Base-by-base conservation (phyloP, 2,888 invertebrate species). In the Pycnomerus fuliginosus region DNA sequence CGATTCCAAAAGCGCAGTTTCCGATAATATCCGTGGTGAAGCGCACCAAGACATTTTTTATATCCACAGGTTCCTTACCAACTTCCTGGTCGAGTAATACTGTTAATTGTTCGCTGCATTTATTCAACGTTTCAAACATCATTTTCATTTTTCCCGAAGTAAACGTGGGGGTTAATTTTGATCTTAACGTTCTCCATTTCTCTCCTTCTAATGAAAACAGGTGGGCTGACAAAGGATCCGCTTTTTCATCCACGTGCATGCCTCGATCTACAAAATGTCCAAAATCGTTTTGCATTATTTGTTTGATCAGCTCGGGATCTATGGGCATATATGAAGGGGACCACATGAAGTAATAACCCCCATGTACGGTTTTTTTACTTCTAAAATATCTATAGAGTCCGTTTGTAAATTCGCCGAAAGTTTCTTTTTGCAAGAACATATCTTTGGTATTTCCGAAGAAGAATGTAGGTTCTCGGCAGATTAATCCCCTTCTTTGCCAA, bases 241-340 rank as follows among this genome's bases (percentile, higher is more conserved):
- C 30, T 8, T 27, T 12, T 23, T 44, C 39, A 12, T 39, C 32
- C 3, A 23, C 10, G 10, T 20, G 35, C 11, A 35, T 14, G 11
- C 39, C 44, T 25, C 44, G 15, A 20, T 44, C 44, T 2, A 39
- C 12, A 11, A 44, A 44, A 30, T 44, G 35, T 3, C 39, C 39
- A 12, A 44, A 44, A 30, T 44, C 39, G 1, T 32, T 38, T 1
- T 28, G 16, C 15, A 34, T n/a, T 11, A 45, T 35, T 2, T n/a
- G 13, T 30, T 45, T 45, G 11, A 45, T 24, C 3, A 40, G 34
- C 11, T 24, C 34, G 1, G 40, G 35, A 17, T 39, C 35, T 2
- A 45, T 35, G 10, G 45, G 45, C 1, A 45, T 8, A 14, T 40
- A 45, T 2, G 35, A 25, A 1, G 45, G 45, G 8, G 39, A 34